Percentiles rank a stretch among this genome's conserved stretches.
These are phyloP conservation scores for Channa maculata DNA, from an alignment of 2,113 vertebrate species.

Conservation along the genomic window DNA sequence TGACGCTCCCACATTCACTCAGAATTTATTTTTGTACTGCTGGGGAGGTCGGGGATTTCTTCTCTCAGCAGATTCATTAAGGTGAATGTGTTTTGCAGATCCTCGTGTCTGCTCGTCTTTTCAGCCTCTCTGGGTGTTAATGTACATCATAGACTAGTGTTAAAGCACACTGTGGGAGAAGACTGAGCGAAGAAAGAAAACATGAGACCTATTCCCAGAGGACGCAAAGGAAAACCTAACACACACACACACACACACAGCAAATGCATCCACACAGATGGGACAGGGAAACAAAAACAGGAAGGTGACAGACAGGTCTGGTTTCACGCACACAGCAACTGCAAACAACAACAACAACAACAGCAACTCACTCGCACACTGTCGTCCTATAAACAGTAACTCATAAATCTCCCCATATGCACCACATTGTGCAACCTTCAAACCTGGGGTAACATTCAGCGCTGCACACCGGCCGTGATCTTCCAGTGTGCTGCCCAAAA, in stretches of 20 bases:
- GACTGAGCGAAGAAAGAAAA: slow-evolving; percentile 2
- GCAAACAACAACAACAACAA: slow-evolving; percentile 6
- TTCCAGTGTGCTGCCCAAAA: slow-evolving; percentile 23
- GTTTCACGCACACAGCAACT: slow-evolving; percentile 17
- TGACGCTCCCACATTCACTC: neutral
- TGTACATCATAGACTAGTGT: neutral
- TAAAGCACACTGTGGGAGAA: neutral
- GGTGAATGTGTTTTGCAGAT: slow-evolving; percentile 23
- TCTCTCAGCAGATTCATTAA: slow-evolving; percentile 12
- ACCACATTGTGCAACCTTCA: slow-evolving; percentile 31
- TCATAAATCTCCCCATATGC: slow-evolving; percentile 21
- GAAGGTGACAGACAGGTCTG: slow-evolving; percentile 22
- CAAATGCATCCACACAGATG: slow-evolving; percentile 13
- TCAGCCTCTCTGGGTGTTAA: neutral
- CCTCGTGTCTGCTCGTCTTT: slow-evolving; percentile 1
- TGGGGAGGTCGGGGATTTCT: neutral
- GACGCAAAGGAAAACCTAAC: slow-evolving; percentile 20
- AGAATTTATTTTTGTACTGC: neutral
- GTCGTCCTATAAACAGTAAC: neutral
- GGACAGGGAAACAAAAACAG: slow-evolving; percentile 13
- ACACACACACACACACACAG: slow-evolving; percentile 5
- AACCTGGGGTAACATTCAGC: slow-evolving; percentile 13
- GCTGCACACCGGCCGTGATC: slow-evolving; percentile 26
- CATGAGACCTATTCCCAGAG: slow-evolving; percentile 12
- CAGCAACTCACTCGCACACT: neutral